Percentiles rank a stretch among this genome's conserved stretches.
phyloP scores from a whole-genome alignment of 2,888 invertebrate genomes.

The Dryobota labecula region DNA sequence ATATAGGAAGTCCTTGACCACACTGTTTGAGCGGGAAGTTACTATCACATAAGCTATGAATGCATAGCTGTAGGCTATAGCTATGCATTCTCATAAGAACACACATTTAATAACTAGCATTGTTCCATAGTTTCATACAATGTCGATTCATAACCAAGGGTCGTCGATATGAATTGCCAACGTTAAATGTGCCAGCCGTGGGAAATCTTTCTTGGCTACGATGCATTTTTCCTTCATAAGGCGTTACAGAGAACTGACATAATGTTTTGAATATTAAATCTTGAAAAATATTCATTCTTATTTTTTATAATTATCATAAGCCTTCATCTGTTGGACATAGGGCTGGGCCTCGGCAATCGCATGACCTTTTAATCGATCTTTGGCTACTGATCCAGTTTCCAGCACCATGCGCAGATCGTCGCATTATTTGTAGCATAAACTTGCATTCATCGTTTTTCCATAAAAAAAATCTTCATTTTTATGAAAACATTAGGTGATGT shows the following conservation, averaged over 20 bases:
- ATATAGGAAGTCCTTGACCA: constrained; percentile 56
- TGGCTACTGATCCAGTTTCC: neutral
- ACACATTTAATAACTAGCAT: constrained; percentile 69
- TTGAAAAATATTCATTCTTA: neutral
- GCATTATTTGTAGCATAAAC: neutral
- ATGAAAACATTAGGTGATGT: too few relatives aligned
- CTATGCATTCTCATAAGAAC: constrained; percentile 66
- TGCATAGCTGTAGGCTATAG: constrained; percentile 13
- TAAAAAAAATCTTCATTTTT: too few relatives aligned
- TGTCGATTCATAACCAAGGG: constrained; percentile 78
- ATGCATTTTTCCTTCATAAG: constrained; percentile 53
- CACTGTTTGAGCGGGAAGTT: constrained; percentile 42
- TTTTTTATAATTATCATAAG: neutral
- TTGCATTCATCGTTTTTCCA: too few relatives aligned
- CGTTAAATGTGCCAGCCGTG: constrained; percentile 73
- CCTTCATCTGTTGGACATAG: too few relatives aligned
- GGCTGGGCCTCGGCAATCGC: neutral
- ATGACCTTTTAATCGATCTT: neutral
- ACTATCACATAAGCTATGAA: constrained; percentile 40
- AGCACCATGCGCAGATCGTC: neutral
- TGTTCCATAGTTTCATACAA: constrained; percentile 76
- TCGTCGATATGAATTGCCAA: constrained; percentile 78
- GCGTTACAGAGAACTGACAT: constrained; percentile 16
- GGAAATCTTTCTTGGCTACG: constrained; percentile 72
- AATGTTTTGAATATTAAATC: neutral